These are phyloP conservation scores for Micromys minutus DNA, from an alignment of 2,113 vertebrate genomes.

Conservation along the genomic window DNA sequence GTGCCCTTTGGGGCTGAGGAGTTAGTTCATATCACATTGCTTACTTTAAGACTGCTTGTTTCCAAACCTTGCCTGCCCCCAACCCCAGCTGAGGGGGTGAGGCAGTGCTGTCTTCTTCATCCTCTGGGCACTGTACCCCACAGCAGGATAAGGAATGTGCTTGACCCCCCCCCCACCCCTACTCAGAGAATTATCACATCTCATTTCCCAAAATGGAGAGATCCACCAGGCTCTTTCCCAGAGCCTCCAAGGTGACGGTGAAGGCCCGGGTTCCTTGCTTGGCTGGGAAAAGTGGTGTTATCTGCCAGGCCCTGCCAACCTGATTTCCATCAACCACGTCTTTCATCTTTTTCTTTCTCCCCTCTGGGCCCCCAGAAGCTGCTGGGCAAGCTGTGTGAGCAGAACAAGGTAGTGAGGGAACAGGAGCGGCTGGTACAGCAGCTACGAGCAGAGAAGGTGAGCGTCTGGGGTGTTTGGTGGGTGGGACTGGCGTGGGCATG, in stretches of 20 bases:
- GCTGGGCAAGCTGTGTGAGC: slow-evolving; percentile 94
- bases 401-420: slow-evolving; percentile 93
- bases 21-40: fast-evolving
- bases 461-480: background rate
- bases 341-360: slow-evolving; percentile 20
- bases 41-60: background rate
- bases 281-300: slow-evolving; percentile 1
- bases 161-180: background rate
- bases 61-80: fast-evolving
- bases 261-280: slow-evolving; percentile 27
- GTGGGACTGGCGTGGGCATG: background rate
- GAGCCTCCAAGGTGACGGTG: background rate
- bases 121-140: background rate
- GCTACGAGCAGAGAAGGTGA: slow-evolving; percentile 95
- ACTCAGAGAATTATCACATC: background rate
- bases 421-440: slow-evolving; percentile 94
- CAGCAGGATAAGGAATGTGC: background rate
- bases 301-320: slow-evolving; percentile 14
- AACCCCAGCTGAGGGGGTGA: background rate
- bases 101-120: background rate
- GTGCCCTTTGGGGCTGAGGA: background rate
- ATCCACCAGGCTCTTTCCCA: background rate
- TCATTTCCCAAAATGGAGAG: slow-evolving; percentile 16
- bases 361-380: slow-evolving; percentile 89
- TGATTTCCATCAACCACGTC: background rate